A percentile compares a stretch with the other conserved stretches of the same genome.
Conservation (phyloP, 2,797 vertebrate species). For the Choloepus didactylus region DNA sequence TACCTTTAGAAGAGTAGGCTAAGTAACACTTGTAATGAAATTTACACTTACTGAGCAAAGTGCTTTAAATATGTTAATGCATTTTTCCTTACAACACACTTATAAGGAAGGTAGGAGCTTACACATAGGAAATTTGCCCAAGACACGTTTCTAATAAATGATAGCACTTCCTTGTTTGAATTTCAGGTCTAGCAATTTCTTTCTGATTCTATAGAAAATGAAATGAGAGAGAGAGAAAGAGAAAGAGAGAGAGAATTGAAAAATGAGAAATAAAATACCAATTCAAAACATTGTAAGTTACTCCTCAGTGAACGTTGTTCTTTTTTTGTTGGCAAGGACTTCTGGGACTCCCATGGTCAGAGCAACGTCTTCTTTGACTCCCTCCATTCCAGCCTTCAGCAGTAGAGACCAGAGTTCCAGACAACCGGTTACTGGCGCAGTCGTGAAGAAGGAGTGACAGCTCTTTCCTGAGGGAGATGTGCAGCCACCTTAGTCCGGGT, state of each 20-base stretch:
- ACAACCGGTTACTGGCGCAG: neutral
- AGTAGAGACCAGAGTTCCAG: neutral
- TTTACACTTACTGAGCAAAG: neutral
- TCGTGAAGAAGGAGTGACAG: too few relatives aligned
- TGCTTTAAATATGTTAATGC: neutral
- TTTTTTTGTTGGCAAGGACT: neutral
- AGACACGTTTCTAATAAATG: fast-evolving
- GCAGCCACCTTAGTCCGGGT: neutral
- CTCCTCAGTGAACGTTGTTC: too few relatives aligned
- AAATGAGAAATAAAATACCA: neutral
- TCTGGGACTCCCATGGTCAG: neutral
- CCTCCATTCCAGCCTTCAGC: neutral
- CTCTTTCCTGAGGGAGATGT: neutral
- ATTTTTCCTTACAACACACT: neutral
- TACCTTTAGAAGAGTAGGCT: neutral
- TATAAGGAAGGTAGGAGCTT: neutral
- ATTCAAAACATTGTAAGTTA: neutral
- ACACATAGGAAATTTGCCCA: neutral
- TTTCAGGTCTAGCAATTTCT: neutral
- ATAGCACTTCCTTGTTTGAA: neutral
- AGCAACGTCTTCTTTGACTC: neutral
- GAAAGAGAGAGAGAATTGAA: too few relatives aligned
- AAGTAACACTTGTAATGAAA: fast-evolving
- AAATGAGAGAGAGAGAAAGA: too few relatives aligned
- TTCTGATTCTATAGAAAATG: too few relatives aligned